A percentile compares a stretch with the other conserved stretches of the same genome.
phyloP scores from a whole-genome alignment of 2,113 vertebrate genomes.

The Anoplopoma fimbria region DNA sequence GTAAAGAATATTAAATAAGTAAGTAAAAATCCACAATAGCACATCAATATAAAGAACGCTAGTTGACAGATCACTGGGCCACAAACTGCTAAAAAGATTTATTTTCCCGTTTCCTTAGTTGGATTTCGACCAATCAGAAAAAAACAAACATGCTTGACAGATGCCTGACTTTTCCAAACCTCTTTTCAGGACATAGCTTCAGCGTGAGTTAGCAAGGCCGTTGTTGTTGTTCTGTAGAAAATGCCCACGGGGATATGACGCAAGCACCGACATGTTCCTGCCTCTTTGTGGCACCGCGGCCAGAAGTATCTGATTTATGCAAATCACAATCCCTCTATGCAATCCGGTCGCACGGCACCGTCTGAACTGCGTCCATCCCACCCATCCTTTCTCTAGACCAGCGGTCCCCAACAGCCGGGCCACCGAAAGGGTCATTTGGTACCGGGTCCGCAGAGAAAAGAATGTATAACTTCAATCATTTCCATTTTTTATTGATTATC shows the following conservation, averaged over 20 bases:
- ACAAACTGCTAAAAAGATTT: neutral
- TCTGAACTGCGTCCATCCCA: neutral
- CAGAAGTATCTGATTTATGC: neutral
- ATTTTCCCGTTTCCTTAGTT: neutral
- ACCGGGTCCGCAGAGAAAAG: no score
- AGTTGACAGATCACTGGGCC: no score
- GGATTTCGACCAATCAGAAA: neutral
- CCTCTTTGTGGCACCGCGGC: neutral
- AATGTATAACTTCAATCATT: no score
- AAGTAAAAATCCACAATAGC: no score
- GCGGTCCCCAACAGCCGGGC: no score
- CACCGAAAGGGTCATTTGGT: no score
- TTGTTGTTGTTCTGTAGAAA: neutral
- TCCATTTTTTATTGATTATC: no score
- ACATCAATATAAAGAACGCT: neutral
- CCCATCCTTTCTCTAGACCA: neutral
- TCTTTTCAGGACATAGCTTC: constrained; percentile 6
- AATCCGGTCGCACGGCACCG: no score
- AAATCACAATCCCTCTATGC: neutral
- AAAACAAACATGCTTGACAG: constrained; percentile 1
- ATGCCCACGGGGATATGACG: neutral
- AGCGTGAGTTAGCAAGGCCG: neutral
- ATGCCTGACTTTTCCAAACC: neutral
- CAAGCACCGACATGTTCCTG: constrained; percentile 29
- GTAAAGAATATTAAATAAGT: no score